Conservation (phyloP, 1,140 invertebrate species). For the Zaprionus lachaisei region DNA sequence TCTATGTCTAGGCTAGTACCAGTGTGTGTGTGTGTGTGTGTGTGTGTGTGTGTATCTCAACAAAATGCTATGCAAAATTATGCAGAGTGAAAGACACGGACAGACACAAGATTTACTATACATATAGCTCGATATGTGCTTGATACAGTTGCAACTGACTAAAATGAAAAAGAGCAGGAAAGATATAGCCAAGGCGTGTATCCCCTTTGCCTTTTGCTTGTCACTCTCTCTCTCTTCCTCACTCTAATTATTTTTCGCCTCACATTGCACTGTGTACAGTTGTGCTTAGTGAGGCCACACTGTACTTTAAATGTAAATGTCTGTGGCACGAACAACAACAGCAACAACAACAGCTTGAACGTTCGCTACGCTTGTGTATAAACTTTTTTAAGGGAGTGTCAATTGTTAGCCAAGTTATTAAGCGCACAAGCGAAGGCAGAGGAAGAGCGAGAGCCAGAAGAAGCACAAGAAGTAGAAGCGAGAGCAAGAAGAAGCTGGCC, state of each 20-base stretch:
- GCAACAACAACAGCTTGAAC: slow-evolving; percentile 42
- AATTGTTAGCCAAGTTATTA: slow-evolving; percentile 82
- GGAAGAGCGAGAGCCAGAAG: slow-evolving; percentile 33
- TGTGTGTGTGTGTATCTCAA: slow-evolving; percentile 10
- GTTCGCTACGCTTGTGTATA: slow-evolving; percentile 33
- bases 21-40: neutral
- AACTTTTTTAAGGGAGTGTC: slow-evolving; percentile 75
- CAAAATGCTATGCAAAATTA: slow-evolving; percentile 80
- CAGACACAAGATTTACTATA: slow-evolving; percentile 72
- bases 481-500: slow-evolving; percentile 44
- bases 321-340: slow-evolving; percentile 44
- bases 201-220: too few relatives aligned
- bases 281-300: slow-evolving; percentile 10
- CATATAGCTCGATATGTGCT: slow-evolving; percentile 44
- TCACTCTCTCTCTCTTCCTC: neutral
- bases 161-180: neutral
- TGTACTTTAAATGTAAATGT: slow-evolving; percentile 48
- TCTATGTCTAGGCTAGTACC: neutral
- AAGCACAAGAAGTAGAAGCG: slow-evolving; percentile 30
- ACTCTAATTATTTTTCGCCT: too few relatives aligned
- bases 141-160: slow-evolving; percentile 47
- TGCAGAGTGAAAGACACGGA: slow-evolving; percentile 77
- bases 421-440: slow-evolving; percentile 61
- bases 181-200: too few relatives aligned
- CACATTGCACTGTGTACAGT: neutral